phyloP scores from a whole-genome alignment of 2,888 invertebrate genomes.

The Lydus trimaculatus region DNA sequence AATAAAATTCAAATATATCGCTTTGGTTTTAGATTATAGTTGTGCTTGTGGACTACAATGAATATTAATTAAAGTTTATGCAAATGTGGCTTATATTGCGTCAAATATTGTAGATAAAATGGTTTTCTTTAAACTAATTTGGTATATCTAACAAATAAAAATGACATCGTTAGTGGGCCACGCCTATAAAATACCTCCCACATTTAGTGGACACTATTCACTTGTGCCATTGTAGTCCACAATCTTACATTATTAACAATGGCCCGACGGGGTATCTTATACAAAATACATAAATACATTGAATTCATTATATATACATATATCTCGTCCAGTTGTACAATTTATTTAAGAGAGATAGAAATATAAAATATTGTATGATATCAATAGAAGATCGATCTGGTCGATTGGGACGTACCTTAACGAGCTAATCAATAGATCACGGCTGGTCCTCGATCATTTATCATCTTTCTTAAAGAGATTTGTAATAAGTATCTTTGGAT shows the following conservation, averaged over 20 bases:
- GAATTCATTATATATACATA: slow-evolving; percentile 62
- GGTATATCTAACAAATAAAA: slow-evolving; percentile 54
- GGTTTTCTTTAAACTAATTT: slow-evolving; percentile 52
- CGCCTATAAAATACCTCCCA: slow-evolving; percentile 57
- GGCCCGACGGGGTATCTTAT: slow-evolving; percentile 60
- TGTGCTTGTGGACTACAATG: slow-evolving; percentile 22
- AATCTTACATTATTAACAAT: slow-evolving; percentile 61
- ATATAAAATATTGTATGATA: slow-evolving; percentile 22
- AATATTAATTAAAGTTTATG: slow-evolving; percentile 50
- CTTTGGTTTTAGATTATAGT: not conserved
- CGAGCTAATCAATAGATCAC: slow-evolving; percentile 64
- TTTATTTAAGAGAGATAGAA: slow-evolving; percentile 22
- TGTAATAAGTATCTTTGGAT: slow-evolving; percentile 58
- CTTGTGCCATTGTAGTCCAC: slow-evolving; percentile 58
- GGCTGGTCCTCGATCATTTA: slow-evolving; percentile 61
- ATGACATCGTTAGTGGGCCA: slow-evolving; percentile 55
- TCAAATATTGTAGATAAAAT: slow-evolving; percentile 39
- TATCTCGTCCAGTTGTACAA: slow-evolving; percentile 54
- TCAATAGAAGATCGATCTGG: slow-evolving; percentile 43
- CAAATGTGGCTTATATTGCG: slow-evolving; percentile 39
- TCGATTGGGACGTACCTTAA: slow-evolving; percentile 58
- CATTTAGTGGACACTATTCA: slow-evolving; percentile 56
- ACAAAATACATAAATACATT: slow-evolving; percentile 63
- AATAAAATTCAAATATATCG: not conserved
- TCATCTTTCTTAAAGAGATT: slow-evolving; percentile 61